These are phyloP conservation scores for Dryocosmus kuriphilus DNA, from an alignment of 2,888 invertebrate genomes.

Conservation along the genomic window DNA sequence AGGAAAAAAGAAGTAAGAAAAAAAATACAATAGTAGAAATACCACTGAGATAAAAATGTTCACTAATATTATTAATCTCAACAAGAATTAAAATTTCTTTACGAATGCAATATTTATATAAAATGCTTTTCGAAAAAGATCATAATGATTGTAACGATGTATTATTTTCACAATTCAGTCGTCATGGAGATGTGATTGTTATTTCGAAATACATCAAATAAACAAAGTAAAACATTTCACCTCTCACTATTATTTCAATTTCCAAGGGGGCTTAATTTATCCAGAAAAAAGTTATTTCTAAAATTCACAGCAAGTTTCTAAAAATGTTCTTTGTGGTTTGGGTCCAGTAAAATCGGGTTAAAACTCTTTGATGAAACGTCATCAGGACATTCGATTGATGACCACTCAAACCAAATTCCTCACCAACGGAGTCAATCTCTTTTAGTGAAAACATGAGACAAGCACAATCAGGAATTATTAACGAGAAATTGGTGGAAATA, in stretches of 20 bases:
- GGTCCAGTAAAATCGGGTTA: conserved; percentile 91
- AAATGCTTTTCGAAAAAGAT: no score
- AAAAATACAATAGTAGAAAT: no score
- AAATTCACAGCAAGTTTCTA: not conserved
- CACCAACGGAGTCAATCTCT: conserved; percentile 89
- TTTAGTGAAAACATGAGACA: conserved; percentile 80
- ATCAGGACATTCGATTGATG: conserved; percentile 87
- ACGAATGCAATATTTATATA: no score
- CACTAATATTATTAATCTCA: no score
- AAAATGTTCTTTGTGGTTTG: conserved; percentile 83
- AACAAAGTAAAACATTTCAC: not conserved
- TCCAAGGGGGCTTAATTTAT: not conserved
- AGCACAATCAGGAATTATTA: conserved; percentile 80
- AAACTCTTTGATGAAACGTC: conserved; percentile 86
- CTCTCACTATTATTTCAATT: not conserved
- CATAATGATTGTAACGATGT: not conserved
- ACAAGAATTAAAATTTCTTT: no score
- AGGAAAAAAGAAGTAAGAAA: no score
- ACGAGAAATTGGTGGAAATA: conserved; percentile 89
- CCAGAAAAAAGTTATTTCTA: not conserved
- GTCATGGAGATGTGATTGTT: not conserved
- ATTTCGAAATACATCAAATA: not conserved
- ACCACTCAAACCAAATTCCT: conserved; percentile 88
- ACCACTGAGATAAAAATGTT: no score
- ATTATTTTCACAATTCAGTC: not conserved